Evolutionary conservation across 1,140 invertebrate genomes (phyloP).

Genomic region (Drosophila lacertosa): DNA sequence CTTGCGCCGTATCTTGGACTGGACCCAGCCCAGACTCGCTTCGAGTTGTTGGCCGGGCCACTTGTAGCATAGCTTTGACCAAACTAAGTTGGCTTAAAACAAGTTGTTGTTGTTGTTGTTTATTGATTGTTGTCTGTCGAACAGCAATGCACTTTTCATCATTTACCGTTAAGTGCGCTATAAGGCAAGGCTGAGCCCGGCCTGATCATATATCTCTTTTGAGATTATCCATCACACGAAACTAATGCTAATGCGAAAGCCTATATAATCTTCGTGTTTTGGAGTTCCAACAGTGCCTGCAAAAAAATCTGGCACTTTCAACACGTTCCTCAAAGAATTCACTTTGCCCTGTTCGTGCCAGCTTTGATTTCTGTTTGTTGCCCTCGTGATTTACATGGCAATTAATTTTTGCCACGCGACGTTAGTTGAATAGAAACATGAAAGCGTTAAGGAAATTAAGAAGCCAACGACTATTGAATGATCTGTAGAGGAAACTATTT

Average conservation of each 20-base stretch:
- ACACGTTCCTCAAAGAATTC: conserved; percentile 49
- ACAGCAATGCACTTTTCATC: conserved; percentile 56
- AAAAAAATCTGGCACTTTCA: conserved; percentile 44
- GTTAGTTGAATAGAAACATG: conserved; percentile 39
- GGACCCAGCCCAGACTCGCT: conserved; percentile 25
- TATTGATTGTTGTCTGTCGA: conserved; percentile 17
- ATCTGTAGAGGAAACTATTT: conserved; percentile 17
- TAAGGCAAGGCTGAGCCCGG: not conserved
- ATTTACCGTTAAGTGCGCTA: conserved; percentile 51
- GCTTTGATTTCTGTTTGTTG: conserved; percentile 44
- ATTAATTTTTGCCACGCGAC: conserved; percentile 74
- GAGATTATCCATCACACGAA: conserved; percentile 2
- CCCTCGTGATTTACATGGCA: conserved; percentile 59
- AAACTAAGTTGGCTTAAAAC: conserved; percentile 65
- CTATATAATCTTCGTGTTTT: conserved; percentile 25
- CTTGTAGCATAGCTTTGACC: conserved; percentile 74
- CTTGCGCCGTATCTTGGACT: conserved; percentile 30
- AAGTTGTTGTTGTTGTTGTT: conserved; percentile 38
- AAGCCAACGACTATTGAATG: conserved; percentile 24
- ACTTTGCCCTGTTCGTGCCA: conserved; percentile 57
- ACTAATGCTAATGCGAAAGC: conserved; percentile 10
- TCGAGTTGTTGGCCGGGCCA: conserved; percentile 40
- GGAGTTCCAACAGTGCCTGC: conserved; percentile 8
- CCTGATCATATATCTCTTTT: not conserved
- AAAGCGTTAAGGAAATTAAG: conserved; percentile 31